phyloP scores from a whole-genome alignment of 2,888 invertebrate species.

The Mesorhabditis sp. region DNA sequence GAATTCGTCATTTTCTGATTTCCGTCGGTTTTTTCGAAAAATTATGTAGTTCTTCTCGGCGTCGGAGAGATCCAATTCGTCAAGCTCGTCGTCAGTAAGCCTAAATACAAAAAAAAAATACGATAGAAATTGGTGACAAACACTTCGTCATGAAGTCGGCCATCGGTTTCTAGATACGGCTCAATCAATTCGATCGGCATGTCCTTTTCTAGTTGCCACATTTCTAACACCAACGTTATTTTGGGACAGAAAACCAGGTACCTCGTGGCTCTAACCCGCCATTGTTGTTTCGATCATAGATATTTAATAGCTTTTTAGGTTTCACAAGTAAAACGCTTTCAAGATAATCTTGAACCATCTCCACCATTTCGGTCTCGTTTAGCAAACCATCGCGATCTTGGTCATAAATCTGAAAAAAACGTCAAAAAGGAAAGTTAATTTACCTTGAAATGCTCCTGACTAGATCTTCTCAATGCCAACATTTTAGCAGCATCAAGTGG shows the following conservation, averaged over 20 bases:
- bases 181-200: neutral
- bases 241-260: neutral
- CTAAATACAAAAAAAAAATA: no score
- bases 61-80: no score
- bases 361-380: neutral
- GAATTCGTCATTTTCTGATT: no score
- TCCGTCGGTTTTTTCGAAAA: no score
- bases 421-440: neutral
- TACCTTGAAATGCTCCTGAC: neutral
- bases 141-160: no score
- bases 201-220: neutral
- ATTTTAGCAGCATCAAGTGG: neutral
- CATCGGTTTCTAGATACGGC: neutral
- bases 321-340: neutral
- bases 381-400: neutral
- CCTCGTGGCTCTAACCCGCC: neutral
- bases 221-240: neutral
- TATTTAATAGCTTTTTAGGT: neutral
- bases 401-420: neutral
- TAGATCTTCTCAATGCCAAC: neutral
- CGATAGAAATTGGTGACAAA: no score
- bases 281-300: neutral
- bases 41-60: no score
- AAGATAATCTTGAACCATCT: conserved; percentile 2
- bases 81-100: no score